A percentile compares a stretch with the other conserved stretches of the same genome.
Conservation (phyloP, 1,140 invertebrate genomes). For the Diuraphis noxia region DNA sequence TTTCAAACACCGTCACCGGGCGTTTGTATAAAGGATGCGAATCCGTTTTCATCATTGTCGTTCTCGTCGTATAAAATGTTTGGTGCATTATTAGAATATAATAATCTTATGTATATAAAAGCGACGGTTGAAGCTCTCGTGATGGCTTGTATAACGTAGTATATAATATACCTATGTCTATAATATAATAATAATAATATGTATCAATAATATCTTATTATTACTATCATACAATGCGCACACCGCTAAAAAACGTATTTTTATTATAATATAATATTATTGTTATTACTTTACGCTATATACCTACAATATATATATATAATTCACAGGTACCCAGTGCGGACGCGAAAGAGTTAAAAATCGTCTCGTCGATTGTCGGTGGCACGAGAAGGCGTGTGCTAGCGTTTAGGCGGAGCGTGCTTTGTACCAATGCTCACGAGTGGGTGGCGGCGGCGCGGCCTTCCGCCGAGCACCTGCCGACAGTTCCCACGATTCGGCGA, state of each 20-base stretch:
- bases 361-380: conserved; percentile 7
- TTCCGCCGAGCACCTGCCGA: conserved; percentile 49
- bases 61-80: neutral
- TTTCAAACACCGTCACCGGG: neutral
- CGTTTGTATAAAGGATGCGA: conserved; percentile 13
- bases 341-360: neutral
- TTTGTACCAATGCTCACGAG: conserved; percentile 46
- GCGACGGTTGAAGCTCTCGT: neutral
- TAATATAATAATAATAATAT: neutral
- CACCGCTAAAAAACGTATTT: neutral
- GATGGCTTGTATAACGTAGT: neutral
- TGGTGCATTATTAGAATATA: neutral
- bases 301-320: neutral
- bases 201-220: neutral
- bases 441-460: conserved; percentile 37
- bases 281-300: neutral
- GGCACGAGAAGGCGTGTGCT: conserved; percentile 41
- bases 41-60: neutral
- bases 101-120: neutral
- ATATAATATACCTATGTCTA: no score
- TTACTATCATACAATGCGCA: neutral
- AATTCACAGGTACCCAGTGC: neutral
- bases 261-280: neutral
- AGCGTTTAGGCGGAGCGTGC: conserved; percentile 52
- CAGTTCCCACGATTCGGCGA: conserved; percentile 39